Evolutionary conservation across 2,113 vertebrate species (phyloP).

Genomic region (Albula goreensis): DNA sequence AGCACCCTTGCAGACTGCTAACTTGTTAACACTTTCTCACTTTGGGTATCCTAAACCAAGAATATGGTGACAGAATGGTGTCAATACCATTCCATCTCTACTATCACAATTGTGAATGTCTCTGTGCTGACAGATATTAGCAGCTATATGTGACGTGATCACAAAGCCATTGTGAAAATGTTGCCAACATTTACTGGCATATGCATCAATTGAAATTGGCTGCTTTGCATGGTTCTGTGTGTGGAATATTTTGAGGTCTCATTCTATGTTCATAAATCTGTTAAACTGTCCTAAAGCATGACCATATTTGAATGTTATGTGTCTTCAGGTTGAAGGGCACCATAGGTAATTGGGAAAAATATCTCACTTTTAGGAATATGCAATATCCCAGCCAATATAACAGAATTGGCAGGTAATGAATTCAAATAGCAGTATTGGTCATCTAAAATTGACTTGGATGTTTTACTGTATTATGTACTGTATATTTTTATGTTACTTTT

Average conservation of each 20-base stretch:
- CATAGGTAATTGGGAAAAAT: neutral
- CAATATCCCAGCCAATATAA: no score
- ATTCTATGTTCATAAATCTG: neutral
- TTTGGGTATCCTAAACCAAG: constrained; percentile 32
- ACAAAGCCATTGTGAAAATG: neutral
- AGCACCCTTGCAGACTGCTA: constrained; percentile 48
- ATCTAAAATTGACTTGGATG: no score
- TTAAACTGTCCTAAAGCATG: neutral
- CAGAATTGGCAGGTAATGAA: no score
- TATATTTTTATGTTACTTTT: no score
- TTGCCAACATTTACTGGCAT: neutral
- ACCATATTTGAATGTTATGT: no score
- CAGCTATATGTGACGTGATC: constrained; percentile 15
- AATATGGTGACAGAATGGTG: constrained; percentile 45
- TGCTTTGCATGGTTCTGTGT: neutral
- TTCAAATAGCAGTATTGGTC: no score
- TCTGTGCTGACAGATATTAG: neutral
- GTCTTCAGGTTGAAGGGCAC: neutral
- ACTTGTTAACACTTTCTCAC: constrained; percentile 53
- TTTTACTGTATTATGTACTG: no score
- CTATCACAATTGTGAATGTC: neutral
- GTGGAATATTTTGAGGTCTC: neutral
- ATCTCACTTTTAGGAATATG: neutral
- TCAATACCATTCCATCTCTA: constrained; percentile 19
- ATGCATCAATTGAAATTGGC: neutral